Evolutionary conservation across 2,797 vertebrate species (phyloP).

Genomic region (Spondyliosoma cantharus): DNA sequence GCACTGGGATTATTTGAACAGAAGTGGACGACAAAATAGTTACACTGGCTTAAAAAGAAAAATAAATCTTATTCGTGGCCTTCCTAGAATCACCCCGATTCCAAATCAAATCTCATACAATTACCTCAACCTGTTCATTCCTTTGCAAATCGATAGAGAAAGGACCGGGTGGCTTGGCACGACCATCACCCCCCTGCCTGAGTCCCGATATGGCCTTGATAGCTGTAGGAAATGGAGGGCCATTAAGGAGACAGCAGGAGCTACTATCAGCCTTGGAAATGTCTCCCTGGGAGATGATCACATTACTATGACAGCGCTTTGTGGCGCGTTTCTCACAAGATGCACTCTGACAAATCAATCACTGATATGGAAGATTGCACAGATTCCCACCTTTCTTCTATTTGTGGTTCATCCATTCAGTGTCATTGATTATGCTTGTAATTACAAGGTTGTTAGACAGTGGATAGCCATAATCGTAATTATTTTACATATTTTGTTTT

Average conservation of each 20-base stretch:
- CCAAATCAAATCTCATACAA: constrained; percentile 46
- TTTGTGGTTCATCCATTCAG: constrained; percentile 31
- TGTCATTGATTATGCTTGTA: constrained; percentile 22
- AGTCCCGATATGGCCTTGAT: constrained; percentile 67
- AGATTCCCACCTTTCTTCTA: constrained; percentile 41
- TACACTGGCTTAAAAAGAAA: background rate
- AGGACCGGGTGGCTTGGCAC: constrained; percentile 50
- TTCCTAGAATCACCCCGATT: constrained; percentile 29
- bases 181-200: constrained; percentile 71
- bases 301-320: constrained; percentile 63
- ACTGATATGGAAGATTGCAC: constrained; percentile 43
- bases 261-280: constrained; percentile 68
- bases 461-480: background rate
- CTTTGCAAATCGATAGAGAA: constrained; percentile 62
- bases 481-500: constrained; percentile 13
- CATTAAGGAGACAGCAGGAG: constrained; percentile 75
- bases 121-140: constrained; percentile 63
- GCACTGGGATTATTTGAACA: constrained; percentile 2
- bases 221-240: constrained; percentile 76
- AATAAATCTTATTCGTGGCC: constrained; percentile 19
- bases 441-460: constrained; percentile 26
- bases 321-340: constrained; percentile 53
- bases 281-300: constrained; percentile 70
- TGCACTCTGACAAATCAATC: constrained; percentile 61
- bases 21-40: constrained; percentile 21